Conservation (phyloP, 2,888 invertebrate genomes). For the Cephus rjabovi region DNA sequence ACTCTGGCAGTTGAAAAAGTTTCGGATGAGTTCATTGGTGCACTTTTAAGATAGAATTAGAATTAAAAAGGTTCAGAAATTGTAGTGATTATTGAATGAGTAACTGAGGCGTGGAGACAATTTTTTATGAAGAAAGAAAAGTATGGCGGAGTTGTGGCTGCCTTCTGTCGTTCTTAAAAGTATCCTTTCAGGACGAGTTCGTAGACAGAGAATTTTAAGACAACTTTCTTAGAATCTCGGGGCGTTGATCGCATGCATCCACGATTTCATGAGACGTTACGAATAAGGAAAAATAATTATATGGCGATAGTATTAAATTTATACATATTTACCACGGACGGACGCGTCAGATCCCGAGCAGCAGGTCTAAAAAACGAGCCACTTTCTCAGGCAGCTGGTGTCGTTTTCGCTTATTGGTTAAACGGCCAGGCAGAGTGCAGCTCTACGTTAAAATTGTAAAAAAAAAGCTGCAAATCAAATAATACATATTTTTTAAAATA, state of each 20-base stretch:
- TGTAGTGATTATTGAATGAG: background rate
- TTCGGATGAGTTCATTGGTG: background rate
- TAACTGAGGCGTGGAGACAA: background rate
- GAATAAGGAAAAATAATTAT: conserved; percentile 46
- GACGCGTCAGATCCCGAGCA: conserved; percentile 57
- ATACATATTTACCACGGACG: conserved; percentile 55
- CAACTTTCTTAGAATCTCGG: conserved; percentile 50
- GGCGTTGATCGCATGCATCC: conserved; percentile 49
- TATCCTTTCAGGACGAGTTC: conserved; percentile 37
- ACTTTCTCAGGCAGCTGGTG: background rate
- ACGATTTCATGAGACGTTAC: conserved; percentile 43
- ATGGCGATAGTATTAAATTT: conserved; percentile 59
- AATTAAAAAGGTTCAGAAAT: background rate
- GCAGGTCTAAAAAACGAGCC: background rate
- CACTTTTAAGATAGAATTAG: background rate
- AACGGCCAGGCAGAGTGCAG: background rate
- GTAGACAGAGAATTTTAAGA: conserved; percentile 40
- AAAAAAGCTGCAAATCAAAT: background rate
- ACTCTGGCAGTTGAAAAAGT: background rate
- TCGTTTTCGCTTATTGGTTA: background rate
- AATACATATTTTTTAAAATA: background rate
- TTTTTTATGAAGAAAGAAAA: background rate
- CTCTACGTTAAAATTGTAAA: background rate
- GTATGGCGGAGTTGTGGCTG: conserved; percentile 15
- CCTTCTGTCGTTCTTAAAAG: conserved; percentile 34